Conservation (phyloP, 2,113 vertebrate genomes). For the Prinia subflava region DNA sequence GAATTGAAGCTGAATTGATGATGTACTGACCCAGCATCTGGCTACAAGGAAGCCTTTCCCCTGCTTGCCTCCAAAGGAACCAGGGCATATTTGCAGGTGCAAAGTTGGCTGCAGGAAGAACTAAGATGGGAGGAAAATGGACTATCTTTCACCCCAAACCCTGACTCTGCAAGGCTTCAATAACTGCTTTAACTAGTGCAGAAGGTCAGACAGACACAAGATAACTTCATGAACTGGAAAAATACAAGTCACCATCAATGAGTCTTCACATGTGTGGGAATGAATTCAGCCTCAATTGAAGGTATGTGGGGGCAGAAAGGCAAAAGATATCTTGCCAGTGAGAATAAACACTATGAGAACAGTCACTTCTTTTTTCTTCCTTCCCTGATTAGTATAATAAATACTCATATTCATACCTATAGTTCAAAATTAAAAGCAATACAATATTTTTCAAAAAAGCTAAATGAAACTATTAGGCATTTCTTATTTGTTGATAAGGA, state of each 20-base stretch:
- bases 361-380: neutral
- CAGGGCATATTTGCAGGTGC: neutral
- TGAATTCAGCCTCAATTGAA: neutral
- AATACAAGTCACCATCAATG: neutral
- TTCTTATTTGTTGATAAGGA: slow-evolving; percentile 63
- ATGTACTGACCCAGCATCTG: neutral
- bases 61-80: neutral
- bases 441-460: slow-evolving; percentile 19
- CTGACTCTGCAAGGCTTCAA: neutral
- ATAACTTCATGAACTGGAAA: neutral
- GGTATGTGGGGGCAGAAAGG: neutral
- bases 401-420: slow-evolving; percentile 62
- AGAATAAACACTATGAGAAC: neutral
- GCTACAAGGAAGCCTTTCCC: neutral
- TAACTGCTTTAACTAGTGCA: neutral
- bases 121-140: neutral
- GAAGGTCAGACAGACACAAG: neutral
- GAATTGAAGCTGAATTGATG: neutral
- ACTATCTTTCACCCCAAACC: neutral
- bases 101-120: neutral
- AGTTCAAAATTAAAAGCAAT: slow-evolving; percentile 49
- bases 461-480: slow-evolving; percentile 24
- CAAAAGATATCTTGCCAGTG: neutral
- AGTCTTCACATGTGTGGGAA: neutral
- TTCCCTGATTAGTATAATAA: neutral